Conservation (phyloP, 2,113 vertebrate genomes). For the Triplophysa rosa region DNA sequence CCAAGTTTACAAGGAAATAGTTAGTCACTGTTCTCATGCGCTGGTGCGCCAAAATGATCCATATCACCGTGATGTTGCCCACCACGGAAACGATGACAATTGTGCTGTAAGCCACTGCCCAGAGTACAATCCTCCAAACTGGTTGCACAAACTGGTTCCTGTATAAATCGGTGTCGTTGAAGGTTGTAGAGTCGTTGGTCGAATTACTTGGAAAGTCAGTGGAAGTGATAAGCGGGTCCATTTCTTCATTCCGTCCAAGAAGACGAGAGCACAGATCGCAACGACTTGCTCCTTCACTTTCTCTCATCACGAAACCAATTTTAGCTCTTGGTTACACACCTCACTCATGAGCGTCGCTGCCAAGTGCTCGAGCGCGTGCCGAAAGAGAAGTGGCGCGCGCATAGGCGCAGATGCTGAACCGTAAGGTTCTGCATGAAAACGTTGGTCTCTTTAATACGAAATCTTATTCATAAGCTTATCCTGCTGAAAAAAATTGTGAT, state of each 20-base stretch:
- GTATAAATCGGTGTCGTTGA: conserved; percentile 60
- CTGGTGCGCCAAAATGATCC: conserved; percentile 96
- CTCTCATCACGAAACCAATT: conserved; percentile 37
- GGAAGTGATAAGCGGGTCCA: conserved; percentile 67
- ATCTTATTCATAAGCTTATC: background rate
- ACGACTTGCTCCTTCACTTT: conserved; percentile 24
- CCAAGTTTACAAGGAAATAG: conserved; percentile 94
- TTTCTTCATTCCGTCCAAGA: conserved; percentile 23
- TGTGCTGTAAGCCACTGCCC: conserved; percentile 86
- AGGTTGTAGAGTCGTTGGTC: conserved; percentile 60
- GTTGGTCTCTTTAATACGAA: background rate
- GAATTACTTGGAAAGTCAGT: conserved; percentile 64
- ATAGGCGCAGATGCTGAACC: conserved; percentile 9
- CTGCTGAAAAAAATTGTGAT: no score
- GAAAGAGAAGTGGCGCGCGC: conserved; percentile 17
- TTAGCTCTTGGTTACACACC: conserved; percentile 36
- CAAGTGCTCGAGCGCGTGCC: conserved; percentile 29
- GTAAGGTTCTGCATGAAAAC: background rate
- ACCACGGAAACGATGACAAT: conserved; percentile 90
- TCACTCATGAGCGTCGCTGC: conserved; percentile 30
- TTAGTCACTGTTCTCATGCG: conserved; percentile 98
- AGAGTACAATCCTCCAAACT: conserved; percentile 88
- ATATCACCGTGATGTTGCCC: conserved; percentile 92
- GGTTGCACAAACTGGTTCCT: conserved; percentile 91
- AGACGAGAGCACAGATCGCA: background rate